Percentiles rank a stretch among this genome's conserved stretches.
Conservation (phyloP, 2,888 invertebrate species). For the Phrixothrix hirtus region DNA sequence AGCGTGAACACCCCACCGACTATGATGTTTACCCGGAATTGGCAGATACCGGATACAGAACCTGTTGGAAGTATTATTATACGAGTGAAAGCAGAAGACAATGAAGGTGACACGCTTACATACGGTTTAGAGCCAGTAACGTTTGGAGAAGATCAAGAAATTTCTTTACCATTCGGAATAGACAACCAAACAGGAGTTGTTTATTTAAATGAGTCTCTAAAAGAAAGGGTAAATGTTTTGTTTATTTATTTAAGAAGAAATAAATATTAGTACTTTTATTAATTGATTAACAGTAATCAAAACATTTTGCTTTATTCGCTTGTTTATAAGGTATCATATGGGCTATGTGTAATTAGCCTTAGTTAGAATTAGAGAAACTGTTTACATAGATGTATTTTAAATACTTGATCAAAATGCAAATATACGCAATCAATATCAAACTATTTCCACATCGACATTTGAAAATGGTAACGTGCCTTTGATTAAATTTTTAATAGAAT, state of each 20-base stretch:
- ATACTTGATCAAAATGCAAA: no score
- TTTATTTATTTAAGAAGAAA: neutral
- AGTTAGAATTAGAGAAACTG: no score
- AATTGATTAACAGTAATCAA: no score
- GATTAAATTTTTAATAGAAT: no score
- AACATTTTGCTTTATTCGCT: no score
- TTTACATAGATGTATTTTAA: no score
- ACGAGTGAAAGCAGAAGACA: conserved; percentile 68
- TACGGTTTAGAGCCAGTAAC: conserved; percentile 68
- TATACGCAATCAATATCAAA: no score
- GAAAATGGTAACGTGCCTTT: no score
- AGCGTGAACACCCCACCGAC: conserved; percentile 69
- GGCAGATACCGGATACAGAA: conserved; percentile 74
- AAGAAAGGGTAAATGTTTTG: conserved; percentile 70
- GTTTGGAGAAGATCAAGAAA: conserved; percentile 46
- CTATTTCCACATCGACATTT: no score
- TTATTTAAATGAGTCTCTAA: conserved; percentile 76
- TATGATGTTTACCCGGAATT: conserved; percentile 72
- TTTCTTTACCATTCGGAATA: conserved; percentile 72
- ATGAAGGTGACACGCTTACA: conserved; percentile 65
- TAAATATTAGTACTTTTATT: no score
- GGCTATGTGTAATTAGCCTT: no score
- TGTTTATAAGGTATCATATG: no score
- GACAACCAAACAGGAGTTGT: conserved; percentile 76
- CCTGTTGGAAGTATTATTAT: conserved; percentile 73